A percentile compares a stretch with the other conserved stretches of the same genome.
phyloP scores from a whole-genome alignment of 2,797 vertebrate species.

The Apogon talboti region DNA sequence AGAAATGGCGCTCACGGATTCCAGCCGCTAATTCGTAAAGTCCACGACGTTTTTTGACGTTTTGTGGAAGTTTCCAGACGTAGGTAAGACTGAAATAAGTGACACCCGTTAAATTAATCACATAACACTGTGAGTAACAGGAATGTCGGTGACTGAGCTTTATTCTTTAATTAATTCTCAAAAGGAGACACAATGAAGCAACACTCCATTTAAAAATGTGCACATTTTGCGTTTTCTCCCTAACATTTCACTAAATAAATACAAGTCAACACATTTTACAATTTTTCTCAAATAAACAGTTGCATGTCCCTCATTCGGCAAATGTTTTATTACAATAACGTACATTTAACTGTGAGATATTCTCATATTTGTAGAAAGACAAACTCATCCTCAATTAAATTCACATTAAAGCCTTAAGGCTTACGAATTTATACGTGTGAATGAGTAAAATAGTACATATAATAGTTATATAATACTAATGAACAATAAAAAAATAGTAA shows the following conservation, averaged over 20 bases:
- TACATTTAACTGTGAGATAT: background rate
- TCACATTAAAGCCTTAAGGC: too few relatives aligned
- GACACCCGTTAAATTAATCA: background rate
- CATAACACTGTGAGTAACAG: rapidly evolving
- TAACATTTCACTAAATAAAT: rapidly evolving
- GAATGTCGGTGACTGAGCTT: background rate
- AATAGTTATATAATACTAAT: too few relatives aligned
- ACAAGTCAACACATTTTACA: background rate
- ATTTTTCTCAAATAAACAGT: rapidly evolving
- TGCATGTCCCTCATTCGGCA: background rate
- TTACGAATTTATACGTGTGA: too few relatives aligned
- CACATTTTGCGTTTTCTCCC: background rate
- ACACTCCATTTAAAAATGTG: background rate
- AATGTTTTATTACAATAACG: background rate
- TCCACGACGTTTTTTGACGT: too few relatives aligned
- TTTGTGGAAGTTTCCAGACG: too few relatives aligned
- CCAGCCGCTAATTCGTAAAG: too few relatives aligned
- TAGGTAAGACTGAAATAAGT: too few relatives aligned
- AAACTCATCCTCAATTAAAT: too few relatives aligned
- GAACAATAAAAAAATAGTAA: too few relatives aligned
- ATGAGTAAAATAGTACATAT: too few relatives aligned
- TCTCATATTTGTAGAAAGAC: background rate
- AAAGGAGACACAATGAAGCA: rapidly evolving
- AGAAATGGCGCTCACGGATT: too few relatives aligned
- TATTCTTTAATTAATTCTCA: rapidly evolving